Conservation (phyloP, 2,113 vertebrate genomes). For the Accipiter virgatus region DNA sequence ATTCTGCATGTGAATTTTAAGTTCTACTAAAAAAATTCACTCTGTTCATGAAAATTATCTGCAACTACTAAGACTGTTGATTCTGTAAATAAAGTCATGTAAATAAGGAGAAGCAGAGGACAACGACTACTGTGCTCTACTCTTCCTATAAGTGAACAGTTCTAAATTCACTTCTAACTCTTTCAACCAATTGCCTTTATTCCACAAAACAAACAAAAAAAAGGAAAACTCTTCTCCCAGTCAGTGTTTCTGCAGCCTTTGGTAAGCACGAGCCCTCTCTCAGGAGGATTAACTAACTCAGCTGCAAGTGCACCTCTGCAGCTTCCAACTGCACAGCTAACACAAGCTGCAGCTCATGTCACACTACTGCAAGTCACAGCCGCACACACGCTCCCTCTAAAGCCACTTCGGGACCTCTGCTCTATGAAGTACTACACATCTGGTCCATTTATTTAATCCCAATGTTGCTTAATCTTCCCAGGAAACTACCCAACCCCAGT, state of each 20-base stretch:
- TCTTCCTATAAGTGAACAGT: neutral
- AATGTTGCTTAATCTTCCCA: neutral
- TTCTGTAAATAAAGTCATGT: neutral
- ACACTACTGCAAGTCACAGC: neutral
- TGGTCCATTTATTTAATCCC: neutral
- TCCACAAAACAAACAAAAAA: neutral
- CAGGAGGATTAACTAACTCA: neutral
- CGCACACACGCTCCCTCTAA: neutral
- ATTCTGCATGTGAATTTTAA: neutral
- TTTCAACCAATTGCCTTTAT: neutral
- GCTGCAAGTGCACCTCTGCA: neutral
- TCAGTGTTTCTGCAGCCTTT: neutral
- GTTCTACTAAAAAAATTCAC: neutral
- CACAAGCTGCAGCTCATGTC: fast-evolving
- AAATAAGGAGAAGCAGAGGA: neutral
- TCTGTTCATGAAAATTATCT: neutral
- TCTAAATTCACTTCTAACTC: neutral
- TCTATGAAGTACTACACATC: neutral
- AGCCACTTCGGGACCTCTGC: neutral
- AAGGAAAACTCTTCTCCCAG: neutral
- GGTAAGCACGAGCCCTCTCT: neutral
- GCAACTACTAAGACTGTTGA: neutral
- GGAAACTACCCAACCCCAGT: neutral
- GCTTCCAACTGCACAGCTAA: neutral
- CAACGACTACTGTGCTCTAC: neutral